phyloP scores from a whole-genome alignment of 1,140 invertebrate genomes.

The Ganaspis sp. region DNA sequence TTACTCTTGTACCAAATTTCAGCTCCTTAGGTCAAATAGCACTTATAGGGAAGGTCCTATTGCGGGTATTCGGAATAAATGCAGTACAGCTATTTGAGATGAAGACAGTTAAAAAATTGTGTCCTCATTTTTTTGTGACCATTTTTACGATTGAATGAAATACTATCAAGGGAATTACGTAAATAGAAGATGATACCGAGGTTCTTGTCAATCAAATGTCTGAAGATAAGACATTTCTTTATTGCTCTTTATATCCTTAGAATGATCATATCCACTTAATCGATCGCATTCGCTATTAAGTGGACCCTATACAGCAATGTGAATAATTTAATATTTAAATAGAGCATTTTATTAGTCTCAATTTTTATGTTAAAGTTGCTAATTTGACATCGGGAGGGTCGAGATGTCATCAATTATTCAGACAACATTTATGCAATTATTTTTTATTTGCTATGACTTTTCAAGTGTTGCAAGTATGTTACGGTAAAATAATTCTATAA shows the following conservation, averaged over 20 bases:
- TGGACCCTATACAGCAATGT: neutral
- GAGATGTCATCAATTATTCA: too few relatives aligned
- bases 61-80: neutral
- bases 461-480: too few relatives aligned
- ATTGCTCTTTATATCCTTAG: conserved; percentile 21
- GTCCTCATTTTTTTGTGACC: neutral
- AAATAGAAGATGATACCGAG: conserved; percentile 19
- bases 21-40: too few relatives aligned
- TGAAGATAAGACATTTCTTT: conserved; percentile 17
- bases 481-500: too few relatives aligned
- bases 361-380: too few relatives aligned
- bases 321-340: neutral
- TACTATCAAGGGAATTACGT: conserved; percentile 9
- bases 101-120: neutral
- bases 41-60: too few relatives aligned
- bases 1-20: too few relatives aligned
- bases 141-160: conserved; percentile 13
- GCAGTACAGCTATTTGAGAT: neutral
- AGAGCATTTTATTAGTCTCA: neutral
- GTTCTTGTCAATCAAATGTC: conserved; percentile 8
- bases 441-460: too few relatives aligned
- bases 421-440: too few relatives aligned
- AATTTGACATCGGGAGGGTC: too few relatives aligned
- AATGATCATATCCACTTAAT: neutral
- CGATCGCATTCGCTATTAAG: neutral